A percentile compares a stretch with the other conserved stretches of the same genome.
Conservation (phyloP, 2,797 vertebrate genomes). For the Diglossa cyanea region DNA sequence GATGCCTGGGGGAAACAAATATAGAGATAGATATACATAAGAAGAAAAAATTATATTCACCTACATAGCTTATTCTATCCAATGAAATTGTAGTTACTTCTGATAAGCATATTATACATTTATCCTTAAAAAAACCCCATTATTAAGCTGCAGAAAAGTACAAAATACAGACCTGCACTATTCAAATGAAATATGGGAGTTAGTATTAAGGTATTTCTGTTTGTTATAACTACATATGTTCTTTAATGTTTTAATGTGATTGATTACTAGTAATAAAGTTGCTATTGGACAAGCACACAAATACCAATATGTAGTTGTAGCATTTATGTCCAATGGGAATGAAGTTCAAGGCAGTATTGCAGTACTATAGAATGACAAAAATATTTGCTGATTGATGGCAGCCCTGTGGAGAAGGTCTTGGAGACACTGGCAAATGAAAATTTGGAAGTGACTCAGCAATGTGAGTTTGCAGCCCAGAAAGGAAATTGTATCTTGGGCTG, state of each 20-base stretch:
- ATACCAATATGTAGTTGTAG: neutral
- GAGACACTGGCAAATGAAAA: neutral
- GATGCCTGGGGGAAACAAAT: neutral
- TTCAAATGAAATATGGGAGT: neutral
- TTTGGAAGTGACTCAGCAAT: neutral
- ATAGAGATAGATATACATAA: neutral
- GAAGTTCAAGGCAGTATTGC: neutral
- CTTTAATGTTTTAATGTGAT: neutral
- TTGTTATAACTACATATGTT: neutral
- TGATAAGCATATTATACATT: neutral
- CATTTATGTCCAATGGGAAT: neutral
- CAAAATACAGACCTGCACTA: neutral
- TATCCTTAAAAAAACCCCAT: neutral
- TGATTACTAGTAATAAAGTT: neutral
- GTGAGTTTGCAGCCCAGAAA: neutral
- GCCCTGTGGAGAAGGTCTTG: neutral
- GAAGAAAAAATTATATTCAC: neutral
- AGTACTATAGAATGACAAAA: neutral
- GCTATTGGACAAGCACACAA: neutral
- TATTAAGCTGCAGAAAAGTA: neutral
- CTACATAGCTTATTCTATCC: neutral
- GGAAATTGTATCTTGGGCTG: fast-evolving
- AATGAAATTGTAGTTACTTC: neutral
- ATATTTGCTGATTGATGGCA: neutral
- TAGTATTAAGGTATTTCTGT: neutral